These are phyloP conservation scores for Ascaphus truei DNA, from an alignment of 2,113 vertebrate genomes.

Conservation along the genomic window DNA sequence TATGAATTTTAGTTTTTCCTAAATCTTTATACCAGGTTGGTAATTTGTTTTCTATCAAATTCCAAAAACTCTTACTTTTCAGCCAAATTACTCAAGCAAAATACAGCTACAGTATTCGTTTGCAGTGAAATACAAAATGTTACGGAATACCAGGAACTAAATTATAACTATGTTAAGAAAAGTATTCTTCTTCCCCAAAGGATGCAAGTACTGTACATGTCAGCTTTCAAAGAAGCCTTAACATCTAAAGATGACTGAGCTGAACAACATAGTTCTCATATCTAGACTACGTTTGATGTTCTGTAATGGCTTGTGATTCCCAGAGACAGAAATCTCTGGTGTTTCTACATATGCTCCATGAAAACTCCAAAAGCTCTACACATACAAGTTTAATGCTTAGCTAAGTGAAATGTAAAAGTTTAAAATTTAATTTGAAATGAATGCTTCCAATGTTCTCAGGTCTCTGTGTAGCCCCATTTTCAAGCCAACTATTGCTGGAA, in stretches of 20 bases:
- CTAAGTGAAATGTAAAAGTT: slow-evolving; percentile 16
- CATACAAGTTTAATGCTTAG: slow-evolving; percentile 28
- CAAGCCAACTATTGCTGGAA: too few relatives aligned
- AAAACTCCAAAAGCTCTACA: slow-evolving; percentile 14
- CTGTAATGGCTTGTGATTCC: slow-evolving; percentile 25
- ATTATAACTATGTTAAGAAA: slow-evolving; percentile 15
- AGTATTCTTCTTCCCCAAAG: slow-evolving; percentile 1
- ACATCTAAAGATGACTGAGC: slow-evolving; percentile 28
- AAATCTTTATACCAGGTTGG: too few relatives aligned
- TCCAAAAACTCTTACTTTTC: too few relatives aligned
- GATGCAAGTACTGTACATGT: slow-evolving; percentile 21
- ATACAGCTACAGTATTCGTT: too few relatives aligned
- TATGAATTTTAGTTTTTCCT: too few relatives aligned
- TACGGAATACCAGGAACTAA: neutral
- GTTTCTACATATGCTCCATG: slow-evolving; percentile 19
- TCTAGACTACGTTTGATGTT: slow-evolving; percentile 21
- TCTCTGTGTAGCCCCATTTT: too few relatives aligned
- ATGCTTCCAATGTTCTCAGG: too few relatives aligned
- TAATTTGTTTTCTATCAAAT: too few relatives aligned
- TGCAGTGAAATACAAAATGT: neutral
- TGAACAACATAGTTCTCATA: slow-evolving; percentile 8
- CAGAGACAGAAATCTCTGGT: slow-evolving; percentile 21
- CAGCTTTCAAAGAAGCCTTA: slow-evolving; percentile 27
- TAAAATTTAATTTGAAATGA: neutral
- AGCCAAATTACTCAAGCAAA: too few relatives aligned